Evolutionary conservation across 2,797 vertebrate species (phyloP), one percentile per base, ranked within the genome.

Genomic region (Pipistrellus nathusii): DNA sequence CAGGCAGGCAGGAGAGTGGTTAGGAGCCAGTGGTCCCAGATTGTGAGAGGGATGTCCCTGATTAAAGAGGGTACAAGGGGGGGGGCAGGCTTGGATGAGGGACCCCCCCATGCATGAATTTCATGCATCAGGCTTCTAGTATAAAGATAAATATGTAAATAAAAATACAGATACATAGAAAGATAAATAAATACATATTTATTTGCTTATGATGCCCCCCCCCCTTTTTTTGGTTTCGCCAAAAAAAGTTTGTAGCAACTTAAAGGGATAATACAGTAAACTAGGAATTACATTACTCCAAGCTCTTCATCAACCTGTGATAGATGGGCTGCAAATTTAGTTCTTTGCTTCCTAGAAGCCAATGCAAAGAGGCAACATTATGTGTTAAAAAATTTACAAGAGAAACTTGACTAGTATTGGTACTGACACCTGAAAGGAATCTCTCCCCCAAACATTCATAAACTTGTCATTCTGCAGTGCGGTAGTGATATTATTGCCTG

Each of bases 301-400:
- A 38, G 15, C 9, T 83, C 46, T 76, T 44, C 57, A 15, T 38
- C 6, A 11, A 6, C 44, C 53, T 17, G 3, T 68, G 30, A 82
- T 38, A 91, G 4, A 20, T 27, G 20, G 20, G 13, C 25, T 80
- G 46, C 7, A 72, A 38, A 46, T 35, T 27, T 77, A 32, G 12
- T 69, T 55, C 13, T n/a, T 62, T 73, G 68, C 62, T 90, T 88
- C 35, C 38, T 82, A 55, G 88, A 94, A 62, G 64, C n/a, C 84
- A 59, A 13, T 32, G 66, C 6, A 20, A 68, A 66, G 11, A 88
- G 3, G 10, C 27, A 85, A 25, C 32, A 41, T 53, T 46, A 51
- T 66, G 41, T 27, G 15, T 53, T 15, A 90, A 64, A 66, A 57
- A 83, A 48, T 32, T 83, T 38, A 41, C 38, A 62, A 1, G 51